Percentiles rank a stretch among this genome's conserved stretches.
These are phyloP conservation scores for Hippocampus zosterae DNA, from an alignment of 2,113 vertebrate genomes.

Conservation along the genomic window DNA sequence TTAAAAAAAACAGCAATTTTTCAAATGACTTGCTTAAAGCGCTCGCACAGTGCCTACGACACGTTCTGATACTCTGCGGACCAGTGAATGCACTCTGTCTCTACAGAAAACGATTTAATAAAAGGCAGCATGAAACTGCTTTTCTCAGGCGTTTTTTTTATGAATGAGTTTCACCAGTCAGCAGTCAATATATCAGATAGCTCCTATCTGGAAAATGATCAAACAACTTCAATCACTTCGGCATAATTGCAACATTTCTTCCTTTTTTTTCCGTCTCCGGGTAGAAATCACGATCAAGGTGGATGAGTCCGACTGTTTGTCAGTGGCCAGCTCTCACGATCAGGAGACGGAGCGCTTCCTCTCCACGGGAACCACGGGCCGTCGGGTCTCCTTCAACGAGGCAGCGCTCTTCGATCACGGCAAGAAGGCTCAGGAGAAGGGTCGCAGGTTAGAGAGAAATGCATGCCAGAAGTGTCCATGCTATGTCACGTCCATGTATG, in stretches of 20 bases:
- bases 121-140: conserved; percentile 18
- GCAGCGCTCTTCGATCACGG: conserved; percentile 88
- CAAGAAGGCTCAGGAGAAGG: conserved; percentile 90
- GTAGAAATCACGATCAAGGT: conserved; percentile 85
- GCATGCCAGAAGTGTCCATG: not conserved
- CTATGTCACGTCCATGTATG: not conserved
- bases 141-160: conserved; percentile 25
- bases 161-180: conserved; percentile 15
- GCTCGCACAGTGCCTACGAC: conserved; percentile 21
- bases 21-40: conserved; percentile 36
- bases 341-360: conserved; percentile 89
- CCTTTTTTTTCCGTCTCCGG: conserved; percentile 6
- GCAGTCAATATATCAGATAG: not conserved
- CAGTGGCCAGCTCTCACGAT: conserved; percentile 79
- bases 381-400: conserved; percentile 96
- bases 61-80: conserved; percentile 30
- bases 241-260: not conserved
- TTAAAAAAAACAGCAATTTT: conserved; percentile 27
- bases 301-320: conserved; percentile 86
- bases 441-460: conserved; percentile 78
- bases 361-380: conserved; percentile 80
- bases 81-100: conserved; percentile 18
- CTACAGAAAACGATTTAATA: conserved; percentile 22
- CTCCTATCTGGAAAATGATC: conserved; percentile 1
- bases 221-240: not conserved